These are phyloP conservation scores for Paralinhomoeus sp. DNA, from an alignment of 2,888 invertebrate genomes.

Conservation along the genomic window DNA sequence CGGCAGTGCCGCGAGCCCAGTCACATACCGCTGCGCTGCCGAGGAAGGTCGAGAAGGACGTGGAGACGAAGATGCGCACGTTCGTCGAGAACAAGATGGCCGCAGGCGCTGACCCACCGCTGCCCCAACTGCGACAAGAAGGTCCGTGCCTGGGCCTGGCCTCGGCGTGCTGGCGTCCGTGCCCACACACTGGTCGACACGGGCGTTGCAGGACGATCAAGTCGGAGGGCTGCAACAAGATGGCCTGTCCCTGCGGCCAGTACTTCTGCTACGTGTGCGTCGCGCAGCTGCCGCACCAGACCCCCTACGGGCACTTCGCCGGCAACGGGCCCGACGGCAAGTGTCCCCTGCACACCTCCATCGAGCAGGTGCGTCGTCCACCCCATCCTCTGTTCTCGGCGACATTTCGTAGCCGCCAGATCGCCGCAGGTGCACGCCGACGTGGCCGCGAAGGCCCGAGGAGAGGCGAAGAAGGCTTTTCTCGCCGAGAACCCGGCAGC, in stretches of 20 bases:
- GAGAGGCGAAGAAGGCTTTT: neutral
- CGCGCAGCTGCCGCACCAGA: conserved; percentile 11
- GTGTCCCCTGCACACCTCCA: too few relatives aligned
- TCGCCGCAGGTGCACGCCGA: conserved; percentile 1
- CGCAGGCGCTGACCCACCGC: conserved; percentile 27
- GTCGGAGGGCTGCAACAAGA: conserved; percentile 37
- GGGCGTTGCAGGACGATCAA: conserved; percentile 32
- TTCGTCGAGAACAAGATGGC: conserved; percentile 38
- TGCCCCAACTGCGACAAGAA: conserved; percentile 2
- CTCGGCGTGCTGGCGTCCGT: too few relatives aligned
- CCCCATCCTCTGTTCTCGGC: too few relatives aligned
- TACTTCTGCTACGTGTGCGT: conserved; percentile 37
- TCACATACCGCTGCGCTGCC: conserved; percentile 35
- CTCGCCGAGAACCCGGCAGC: neutral
- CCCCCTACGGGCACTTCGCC: conserved; percentile 1
- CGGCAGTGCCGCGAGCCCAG: conserved; percentile 35
- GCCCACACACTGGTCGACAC: too few relatives aligned
- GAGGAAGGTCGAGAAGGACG: conserved; percentile 32
- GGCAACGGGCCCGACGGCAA: neutral
- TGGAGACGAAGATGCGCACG: conserved; percentile 28
- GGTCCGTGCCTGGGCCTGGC: too few relatives aligned
- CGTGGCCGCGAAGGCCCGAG: neutral
- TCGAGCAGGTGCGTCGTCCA: neutral
- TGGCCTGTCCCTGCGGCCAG: conserved; percentile 36
- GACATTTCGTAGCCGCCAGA: too few relatives aligned